Evolutionary conservation across 2,797 vertebrate species (phyloP).

Genomic region (Cygnus olor): DNA sequence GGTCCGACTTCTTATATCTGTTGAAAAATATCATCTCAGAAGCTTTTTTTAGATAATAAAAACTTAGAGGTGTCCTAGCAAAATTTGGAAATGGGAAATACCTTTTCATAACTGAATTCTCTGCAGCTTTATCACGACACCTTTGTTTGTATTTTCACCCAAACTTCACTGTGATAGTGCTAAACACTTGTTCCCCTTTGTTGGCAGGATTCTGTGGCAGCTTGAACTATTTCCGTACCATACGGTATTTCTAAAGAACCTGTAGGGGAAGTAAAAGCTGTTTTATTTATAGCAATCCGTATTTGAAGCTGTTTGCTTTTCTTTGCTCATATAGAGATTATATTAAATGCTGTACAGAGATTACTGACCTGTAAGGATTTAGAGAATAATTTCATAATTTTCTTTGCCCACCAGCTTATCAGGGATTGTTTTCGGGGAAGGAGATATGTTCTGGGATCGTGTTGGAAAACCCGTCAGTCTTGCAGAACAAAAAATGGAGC

Average conservation of each 20-base stretch:
- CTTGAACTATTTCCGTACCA: neutral
- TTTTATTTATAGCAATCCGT: neutral
- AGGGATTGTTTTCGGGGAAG: neutral
- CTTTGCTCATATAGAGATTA: neutral
- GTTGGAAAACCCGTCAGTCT: neutral
- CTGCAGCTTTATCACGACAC: neutral
- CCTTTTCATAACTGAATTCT: neutral
- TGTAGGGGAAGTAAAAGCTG: neutral
- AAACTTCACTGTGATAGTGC: neutral
- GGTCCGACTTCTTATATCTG: neutral
- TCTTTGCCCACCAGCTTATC: slow-evolving; percentile 9
- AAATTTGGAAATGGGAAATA: neutral
- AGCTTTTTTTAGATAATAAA: neutral
- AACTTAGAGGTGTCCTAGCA: neutral
- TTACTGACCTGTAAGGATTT: neutral
- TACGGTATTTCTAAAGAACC: neutral
- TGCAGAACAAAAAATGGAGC: neutral
- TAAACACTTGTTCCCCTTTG: neutral
- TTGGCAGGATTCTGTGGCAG: neutral
- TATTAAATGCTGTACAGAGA: neutral
- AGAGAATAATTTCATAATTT: neutral
- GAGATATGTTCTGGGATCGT: neutral
- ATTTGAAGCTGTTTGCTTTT: neutral
- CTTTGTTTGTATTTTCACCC: neutral
- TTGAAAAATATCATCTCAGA: neutral